Percentiles rank a stretch among this genome's conserved stretches.
These are phyloP conservation scores for Leucophenga montana DNA, from an alignment of 2,888 invertebrate species.

Conservation along the genomic window DNA sequence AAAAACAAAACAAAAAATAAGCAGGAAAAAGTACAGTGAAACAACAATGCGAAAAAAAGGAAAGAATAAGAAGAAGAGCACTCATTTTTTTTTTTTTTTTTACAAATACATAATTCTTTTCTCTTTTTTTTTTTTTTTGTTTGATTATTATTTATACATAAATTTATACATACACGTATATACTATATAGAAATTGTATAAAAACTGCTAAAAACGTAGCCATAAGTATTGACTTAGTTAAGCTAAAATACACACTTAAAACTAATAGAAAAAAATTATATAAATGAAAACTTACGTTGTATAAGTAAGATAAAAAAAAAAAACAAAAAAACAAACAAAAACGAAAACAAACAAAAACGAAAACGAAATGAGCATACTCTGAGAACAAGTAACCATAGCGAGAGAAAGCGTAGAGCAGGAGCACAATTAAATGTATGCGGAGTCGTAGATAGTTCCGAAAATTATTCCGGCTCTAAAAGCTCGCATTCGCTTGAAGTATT, in stretches of 20 bases:
- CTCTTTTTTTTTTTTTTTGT: background rate
- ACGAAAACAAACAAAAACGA: background rate
- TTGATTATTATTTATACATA: slow-evolving; percentile 30
- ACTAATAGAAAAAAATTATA: no score
- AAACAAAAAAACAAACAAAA: background rate
- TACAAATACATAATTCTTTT: slow-evolving; percentile 38
- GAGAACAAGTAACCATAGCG: no score
- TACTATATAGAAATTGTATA: slow-evolving; percentile 25
- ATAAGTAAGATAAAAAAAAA: no score
- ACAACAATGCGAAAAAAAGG: slow-evolving; percentile 29
- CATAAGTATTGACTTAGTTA: slow-evolving; percentile 26
- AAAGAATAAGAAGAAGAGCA: background rate
- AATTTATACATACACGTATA: slow-evolving; percentile 33
- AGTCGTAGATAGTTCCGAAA: no score
- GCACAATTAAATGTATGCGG: no score
- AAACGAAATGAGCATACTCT: background rate
- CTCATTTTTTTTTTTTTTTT: slow-evolving; percentile 5
- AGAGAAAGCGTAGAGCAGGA: no score
- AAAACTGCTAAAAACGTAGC: slow-evolving; percentile 16
- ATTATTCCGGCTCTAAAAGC: no score
- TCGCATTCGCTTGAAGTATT: no score
- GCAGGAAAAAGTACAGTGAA: slow-evolving; percentile 27
- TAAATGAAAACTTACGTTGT: no score
- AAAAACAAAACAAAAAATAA: slow-evolving; percentile 25
- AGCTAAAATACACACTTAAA: background rate